phyloP scores from a whole-genome alignment of 2,888 invertebrate genomes.

The Teleiodes luculella region DNA sequence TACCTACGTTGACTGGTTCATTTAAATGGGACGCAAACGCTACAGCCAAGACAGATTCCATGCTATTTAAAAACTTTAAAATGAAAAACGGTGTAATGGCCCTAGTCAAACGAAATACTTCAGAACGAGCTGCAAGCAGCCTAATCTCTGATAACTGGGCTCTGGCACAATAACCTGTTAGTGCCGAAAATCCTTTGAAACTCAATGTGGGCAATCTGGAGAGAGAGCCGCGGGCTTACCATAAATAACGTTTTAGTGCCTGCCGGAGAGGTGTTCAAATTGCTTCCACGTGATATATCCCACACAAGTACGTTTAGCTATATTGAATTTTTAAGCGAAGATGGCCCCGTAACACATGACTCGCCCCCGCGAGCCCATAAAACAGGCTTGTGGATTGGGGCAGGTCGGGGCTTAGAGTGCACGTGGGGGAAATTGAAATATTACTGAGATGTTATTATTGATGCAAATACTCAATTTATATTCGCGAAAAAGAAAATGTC shows the following conservation, averaged over 20 bases:
- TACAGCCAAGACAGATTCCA: too few relatives aligned
- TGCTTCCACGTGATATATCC: constrained; percentile 74
- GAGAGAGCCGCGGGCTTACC: constrained; percentile 66
- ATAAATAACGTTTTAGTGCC: constrained; percentile 75
- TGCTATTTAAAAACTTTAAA: too few relatives aligned
- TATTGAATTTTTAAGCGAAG: constrained; percentile 72
- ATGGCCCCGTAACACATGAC: constrained; percentile 26
- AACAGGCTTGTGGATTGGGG: constrained; percentile 46
- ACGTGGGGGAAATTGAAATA: neutral
- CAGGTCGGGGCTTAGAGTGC: constrained; percentile 27
- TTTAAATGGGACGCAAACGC: too few relatives aligned
- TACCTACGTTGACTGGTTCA: too few relatives aligned
- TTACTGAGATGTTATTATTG: neutral
- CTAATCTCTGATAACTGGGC: constrained; percentile 10
- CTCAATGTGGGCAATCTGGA: constrained; percentile 64
- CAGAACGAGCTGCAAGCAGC: neutral
- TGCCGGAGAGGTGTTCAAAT: constrained; percentile 70
- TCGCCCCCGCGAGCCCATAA: constrained; percentile 39
- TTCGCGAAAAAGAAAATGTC: too few relatives aligned
- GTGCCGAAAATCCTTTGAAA: constrained; percentile 60
- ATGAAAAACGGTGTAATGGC: too few relatives aligned
- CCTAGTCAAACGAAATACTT: neutral
- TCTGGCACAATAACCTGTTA: constrained; percentile 22
- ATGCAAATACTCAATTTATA: neutral
- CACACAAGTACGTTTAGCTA: constrained; percentile 61